Evolutionary conservation across 2,888 invertebrate species (phyloP).

Genomic region (Branchellion lobata): DNA sequence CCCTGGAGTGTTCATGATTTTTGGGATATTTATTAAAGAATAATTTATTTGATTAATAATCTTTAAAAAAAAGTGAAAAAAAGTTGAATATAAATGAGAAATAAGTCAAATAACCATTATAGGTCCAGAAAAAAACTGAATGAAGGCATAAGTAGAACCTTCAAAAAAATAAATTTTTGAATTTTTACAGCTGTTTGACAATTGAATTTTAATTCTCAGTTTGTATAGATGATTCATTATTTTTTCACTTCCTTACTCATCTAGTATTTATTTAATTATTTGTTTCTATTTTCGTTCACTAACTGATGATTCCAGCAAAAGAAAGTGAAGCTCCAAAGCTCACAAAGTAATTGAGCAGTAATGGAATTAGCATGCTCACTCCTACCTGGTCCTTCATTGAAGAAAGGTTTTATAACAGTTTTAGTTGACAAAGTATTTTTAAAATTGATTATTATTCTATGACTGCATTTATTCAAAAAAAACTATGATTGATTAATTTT

Average conservation of each 20-base stretch:
- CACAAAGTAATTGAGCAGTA: slow-evolving; percentile 57
- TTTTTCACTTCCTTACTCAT: too few species aligned
- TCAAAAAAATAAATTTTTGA: slow-evolving; percentile 41
- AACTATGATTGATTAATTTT: too few species aligned
- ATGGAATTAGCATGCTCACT: slow-evolving; percentile 60
- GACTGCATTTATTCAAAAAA: too few species aligned
- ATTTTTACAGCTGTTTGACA: not conserved
- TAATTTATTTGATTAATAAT: not conserved
- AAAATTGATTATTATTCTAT: too few species aligned
- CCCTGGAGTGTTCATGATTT: slow-evolving; percentile 55
- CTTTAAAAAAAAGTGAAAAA: not conserved
- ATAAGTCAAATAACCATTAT: slow-evolving; percentile 55
- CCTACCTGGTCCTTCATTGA: slow-evolving; percentile 59
- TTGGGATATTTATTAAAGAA: not conserved
- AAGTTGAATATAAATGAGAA: not conserved
- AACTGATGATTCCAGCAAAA: slow-evolving; percentile 58
- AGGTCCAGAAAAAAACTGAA: slow-evolving; percentile 61
- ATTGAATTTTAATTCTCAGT: too few species aligned
- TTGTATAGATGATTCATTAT: too few species aligned
- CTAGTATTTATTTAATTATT: too few species aligned
- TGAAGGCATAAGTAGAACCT: slow-evolving; percentile 61
- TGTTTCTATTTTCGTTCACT: too few species aligned
- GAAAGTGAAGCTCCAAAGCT: slow-evolving; percentile 59
- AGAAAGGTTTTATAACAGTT: slow-evolving; percentile 7
- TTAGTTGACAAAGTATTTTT: too few species aligned